These are phyloP conservation scores for Gopherus flavomarginatus DNA, from an alignment of 2,113 vertebrate species.

Conservation along the genomic window DNA sequence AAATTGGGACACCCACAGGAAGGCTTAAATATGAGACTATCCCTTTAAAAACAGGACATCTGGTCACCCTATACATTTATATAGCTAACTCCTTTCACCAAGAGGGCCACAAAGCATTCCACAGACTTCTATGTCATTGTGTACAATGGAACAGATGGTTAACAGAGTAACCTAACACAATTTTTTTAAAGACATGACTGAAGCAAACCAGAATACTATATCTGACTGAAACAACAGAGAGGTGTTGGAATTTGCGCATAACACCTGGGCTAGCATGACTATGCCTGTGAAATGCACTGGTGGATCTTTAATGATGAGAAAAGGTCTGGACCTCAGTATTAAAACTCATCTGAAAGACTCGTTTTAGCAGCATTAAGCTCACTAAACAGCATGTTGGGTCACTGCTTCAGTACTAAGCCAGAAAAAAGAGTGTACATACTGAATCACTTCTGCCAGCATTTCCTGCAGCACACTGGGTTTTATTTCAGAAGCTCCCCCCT, in stretches of 20 bases:
- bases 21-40: too few relatives aligned
- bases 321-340: neutral
- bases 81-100: neutral
- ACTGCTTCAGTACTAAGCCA: neutral
- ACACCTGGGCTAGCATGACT: neutral
- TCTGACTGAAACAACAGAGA: neutral
- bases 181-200: neutral
- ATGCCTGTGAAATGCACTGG: neutral
- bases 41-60: too few relatives aligned
- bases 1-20: too few relatives aligned
- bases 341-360: neutral
- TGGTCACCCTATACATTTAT: neutral
- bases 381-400: neutral
- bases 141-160: neutral
- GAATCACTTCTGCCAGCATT: neutral
- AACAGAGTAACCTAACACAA: neutral
- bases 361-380: neutral
- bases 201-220: neutral
- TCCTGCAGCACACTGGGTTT: neutral
- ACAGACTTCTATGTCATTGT: neutral
- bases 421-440: neutral
- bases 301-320: neutral
- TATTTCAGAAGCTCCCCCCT: neutral
- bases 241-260: neutral
- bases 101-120: neutral